Evolutionary conservation across 2,797 vertebrate species (phyloP), one percentile per base, ranked within the genome.

Genomic region (Knipowitschia caucasica): DNA sequence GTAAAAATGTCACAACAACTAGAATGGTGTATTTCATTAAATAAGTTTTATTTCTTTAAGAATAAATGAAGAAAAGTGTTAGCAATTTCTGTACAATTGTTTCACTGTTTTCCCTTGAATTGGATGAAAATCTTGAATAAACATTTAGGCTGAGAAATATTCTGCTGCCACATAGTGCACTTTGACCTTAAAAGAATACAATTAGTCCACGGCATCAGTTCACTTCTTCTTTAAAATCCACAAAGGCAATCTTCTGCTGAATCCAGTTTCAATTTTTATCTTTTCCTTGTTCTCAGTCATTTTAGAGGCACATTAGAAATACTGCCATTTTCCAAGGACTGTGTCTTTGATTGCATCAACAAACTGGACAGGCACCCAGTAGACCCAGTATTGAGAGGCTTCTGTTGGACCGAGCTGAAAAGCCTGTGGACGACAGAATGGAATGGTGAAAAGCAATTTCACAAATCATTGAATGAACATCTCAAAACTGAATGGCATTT

Each of bases 291-390:
- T 90, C 91, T 88, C 91, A 92, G 92, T 93, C 91, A 94, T 91
- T 93, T 92, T 92, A 92, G 94, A 94, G 94, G 94, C 95, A 96
- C 93, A 91, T 96, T 98, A 99, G 94, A 99, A 99, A 94, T 97
- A 99, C 94, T 99, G 97, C 96, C 97, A 99, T 88, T 99, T 99
- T 50, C 96, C 97, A 80, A 99, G 94, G 88, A 99, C 95, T 87
- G 96, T 99, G 94, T 99, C 97, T 93, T 99, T 99, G 94, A 99
- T 99, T 92, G 96, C 97, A 90, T 99, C 97, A 42, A 99, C 97
- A 85, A 98, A 99, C 82, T 99, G 97, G 87, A 89, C 90, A 80
- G 97, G 96, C 77, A 99, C 96, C 96, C 97, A 99, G 89, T 99
- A 99, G 75, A 99, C 94, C 97, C 97, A 98, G 85, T 99, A 99